These are phyloP conservation scores for Aselliscus stoliczkanus DNA, from an alignment of 2,797 vertebrate species.

Conservation along the genomic window DNA sequence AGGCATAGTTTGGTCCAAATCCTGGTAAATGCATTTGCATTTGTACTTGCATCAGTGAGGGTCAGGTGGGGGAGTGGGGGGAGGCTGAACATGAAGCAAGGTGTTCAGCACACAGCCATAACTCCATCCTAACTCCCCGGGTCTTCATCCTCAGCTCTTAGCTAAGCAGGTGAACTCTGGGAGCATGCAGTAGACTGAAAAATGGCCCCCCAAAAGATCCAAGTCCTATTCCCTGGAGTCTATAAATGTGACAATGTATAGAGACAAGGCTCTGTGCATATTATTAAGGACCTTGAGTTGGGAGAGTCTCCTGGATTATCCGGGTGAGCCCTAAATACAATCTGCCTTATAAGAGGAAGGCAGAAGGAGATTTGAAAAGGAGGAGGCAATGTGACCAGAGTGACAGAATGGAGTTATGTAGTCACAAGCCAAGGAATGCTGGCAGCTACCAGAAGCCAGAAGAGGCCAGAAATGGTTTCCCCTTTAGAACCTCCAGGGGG, in stretches of 20 bases:
- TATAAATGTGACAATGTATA: background rate
- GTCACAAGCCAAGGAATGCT: background rate
- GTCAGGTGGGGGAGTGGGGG: background rate
- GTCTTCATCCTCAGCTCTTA: background rate
- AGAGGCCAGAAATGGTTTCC: background rate
- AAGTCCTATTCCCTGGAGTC: background rate
- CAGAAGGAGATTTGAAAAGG: background rate
- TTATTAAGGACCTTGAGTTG: background rate
- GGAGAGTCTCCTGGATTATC: background rate
- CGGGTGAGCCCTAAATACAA: background rate
- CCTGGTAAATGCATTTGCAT: background rate
- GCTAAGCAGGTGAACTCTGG: background rate
- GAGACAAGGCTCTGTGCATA: background rate
- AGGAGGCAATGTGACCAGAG: background rate
- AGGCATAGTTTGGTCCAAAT: slow-evolving; percentile 5
- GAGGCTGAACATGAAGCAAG: background rate
- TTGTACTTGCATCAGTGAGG: background rate
- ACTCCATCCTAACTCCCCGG: background rate
- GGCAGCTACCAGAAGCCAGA: background rate
- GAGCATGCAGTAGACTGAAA: background rate
- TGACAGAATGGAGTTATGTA: background rate
- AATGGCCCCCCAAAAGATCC: background rate
- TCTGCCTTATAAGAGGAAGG: background rate
- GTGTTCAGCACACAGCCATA: background rate
- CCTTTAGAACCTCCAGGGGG: background rate